These are phyloP conservation scores for Burhinus oedicnemus DNA, from an alignment of 2,113 vertebrate genomes.

Conservation along the genomic window DNA sequence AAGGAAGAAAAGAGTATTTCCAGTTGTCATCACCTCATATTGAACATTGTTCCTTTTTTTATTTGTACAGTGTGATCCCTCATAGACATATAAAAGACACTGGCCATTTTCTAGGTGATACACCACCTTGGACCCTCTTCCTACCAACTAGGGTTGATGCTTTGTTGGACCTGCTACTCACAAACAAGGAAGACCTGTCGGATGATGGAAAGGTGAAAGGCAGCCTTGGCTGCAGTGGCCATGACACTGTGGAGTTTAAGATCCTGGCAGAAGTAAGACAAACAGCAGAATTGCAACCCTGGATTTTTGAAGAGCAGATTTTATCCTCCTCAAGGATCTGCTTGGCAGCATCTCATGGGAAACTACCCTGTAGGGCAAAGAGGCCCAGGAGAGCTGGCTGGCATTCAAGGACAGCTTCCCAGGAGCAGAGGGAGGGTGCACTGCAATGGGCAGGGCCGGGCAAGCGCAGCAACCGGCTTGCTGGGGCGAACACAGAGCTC, in stretches of 20 bases:
- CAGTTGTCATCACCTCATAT: neutral
- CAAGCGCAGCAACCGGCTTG: neutral
- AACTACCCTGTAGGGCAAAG: neutral
- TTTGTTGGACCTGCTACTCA: neutral
- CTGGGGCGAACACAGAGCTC: fast-evolving
- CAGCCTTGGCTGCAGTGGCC: neutral
- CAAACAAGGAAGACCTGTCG: neutral
- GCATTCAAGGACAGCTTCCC: neutral
- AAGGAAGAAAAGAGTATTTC: neutral
- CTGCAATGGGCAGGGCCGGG: neutral
- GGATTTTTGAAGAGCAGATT: neutral
- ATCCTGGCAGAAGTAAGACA: neutral
- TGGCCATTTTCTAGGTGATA: neutral
- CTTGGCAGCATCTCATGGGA: neutral
- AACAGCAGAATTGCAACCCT: neutral
- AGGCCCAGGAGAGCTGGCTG: neutral
- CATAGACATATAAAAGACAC: neutral
- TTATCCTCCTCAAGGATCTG: neutral
- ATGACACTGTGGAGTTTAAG: neutral
- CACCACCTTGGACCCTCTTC: neutral
- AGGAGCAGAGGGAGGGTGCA: neutral
- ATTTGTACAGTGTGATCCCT: neutral
- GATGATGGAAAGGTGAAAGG: neutral
- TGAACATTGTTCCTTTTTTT: neutral
- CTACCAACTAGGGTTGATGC: fast-evolving